These are phyloP conservation scores for Lydus trimaculatus DNA, from an alignment of 2,888 invertebrate species.

Conservation along the genomic window DNA sequence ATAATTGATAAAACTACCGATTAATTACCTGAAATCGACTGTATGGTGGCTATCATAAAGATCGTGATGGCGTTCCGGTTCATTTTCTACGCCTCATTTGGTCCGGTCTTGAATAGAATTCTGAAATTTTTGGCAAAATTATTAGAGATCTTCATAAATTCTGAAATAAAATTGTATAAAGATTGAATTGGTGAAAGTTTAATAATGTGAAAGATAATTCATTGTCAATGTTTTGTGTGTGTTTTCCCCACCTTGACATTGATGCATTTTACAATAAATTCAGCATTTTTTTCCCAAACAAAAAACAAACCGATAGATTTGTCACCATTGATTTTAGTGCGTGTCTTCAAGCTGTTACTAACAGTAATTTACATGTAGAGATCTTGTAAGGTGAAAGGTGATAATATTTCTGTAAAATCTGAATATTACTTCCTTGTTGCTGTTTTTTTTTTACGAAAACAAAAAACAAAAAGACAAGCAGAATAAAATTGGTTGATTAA, in stretches of 20 bases:
- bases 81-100: constrained; percentile 46
- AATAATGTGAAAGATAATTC: no score
- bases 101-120: constrained; percentile 26
- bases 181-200: no score
- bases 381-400: background rate
- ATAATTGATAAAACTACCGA: no score
- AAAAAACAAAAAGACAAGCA: background rate
- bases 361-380: no score
- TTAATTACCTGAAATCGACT: constrained; percentile 39
- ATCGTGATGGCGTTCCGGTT: constrained; percentile 39
- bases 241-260: no score
- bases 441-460: background rate
- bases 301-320: no score
- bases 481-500: background rate
- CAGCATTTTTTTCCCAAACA: no score
- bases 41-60: constrained; percentile 41
- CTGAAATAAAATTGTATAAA: no score
- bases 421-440: background rate
- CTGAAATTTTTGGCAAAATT: constrained; percentile 23
- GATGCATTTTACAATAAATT: background rate
- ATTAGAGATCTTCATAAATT: no score
- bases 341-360: no score
- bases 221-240: no score
- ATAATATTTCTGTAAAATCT: background rate
- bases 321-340: no score